Evolutionary conservation across 2,888 invertebrate species (phyloP), one percentile per base, ranked within the genome.

Genomic region (Eupithecia subumbrata): DNA sequence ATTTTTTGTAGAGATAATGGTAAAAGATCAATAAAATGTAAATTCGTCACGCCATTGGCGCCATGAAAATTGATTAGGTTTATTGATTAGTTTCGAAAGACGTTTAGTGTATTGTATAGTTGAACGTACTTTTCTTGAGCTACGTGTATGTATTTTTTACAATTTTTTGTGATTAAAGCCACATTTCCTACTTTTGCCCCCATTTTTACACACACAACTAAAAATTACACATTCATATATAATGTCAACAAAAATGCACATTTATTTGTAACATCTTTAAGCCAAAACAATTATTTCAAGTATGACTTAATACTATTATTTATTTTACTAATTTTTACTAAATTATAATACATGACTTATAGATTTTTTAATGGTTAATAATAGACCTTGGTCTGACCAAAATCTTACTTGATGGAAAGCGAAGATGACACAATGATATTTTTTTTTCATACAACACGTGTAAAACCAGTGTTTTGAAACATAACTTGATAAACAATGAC

Each of bases 31-130:
- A 64, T 64, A 64, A 67, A 67, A 67, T 37, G 18, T 18, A n/a
- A 12, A 67, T 67, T 67, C 37, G 66, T n/a, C n/a, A 34, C 66
- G 66, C 66, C 66, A 67, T 67, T 67, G 66, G 37, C n/a, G 66
- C 66, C 66, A 37, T 67, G 66, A n/a, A 67, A 60, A 60, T 60
- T 60, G 60, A 60, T 60, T 25, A 11, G 60, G 40, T 67, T 37
- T 12, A 22, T 40, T 67, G 66, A 37, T n/a, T 37, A 40, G 66
- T 37, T 34, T 16, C 40, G 66, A 66, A 66, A 66, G 12, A 56
- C 22, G 22, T 25, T 25, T 14, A 60, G 60, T 60, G 22, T 60
- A 25, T 25, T 60, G 25, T 25, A 60, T 25, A 60, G 60, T 60
- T 60, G 60, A 60, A 60, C 25, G 60, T 25, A 60, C 56, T 56